Conservation (phyloP, 2,888 invertebrate genomes). For the Hypomecis punctinalis region DNA sequence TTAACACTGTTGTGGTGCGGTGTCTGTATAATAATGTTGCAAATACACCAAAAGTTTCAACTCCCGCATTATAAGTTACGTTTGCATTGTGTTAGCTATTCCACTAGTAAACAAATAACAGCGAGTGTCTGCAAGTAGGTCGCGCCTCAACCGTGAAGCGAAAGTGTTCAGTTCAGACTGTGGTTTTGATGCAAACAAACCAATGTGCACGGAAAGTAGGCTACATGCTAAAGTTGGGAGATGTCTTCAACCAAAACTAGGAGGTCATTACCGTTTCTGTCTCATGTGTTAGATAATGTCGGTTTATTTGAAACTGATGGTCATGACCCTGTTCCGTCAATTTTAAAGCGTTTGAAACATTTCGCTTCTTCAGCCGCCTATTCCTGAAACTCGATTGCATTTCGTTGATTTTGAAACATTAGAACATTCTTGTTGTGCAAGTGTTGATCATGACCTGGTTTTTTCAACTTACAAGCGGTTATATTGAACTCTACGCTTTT, state of each 20-base stretch:
- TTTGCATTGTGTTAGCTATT: not conserved
- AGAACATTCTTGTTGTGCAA: not conserved
- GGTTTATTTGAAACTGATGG: constrained; percentile 5
- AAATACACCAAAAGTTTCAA: not conserved
- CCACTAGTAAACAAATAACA: constrained; percentile 38
- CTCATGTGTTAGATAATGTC: constrained; percentile 10
- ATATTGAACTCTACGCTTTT: not conserved
- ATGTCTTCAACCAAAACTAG: constrained; percentile 40
- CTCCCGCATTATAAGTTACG: not conserved
- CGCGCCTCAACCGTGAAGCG: constrained; percentile 49
- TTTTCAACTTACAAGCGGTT: no score
- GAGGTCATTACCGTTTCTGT: constrained; percentile 15
- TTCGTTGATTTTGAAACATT: no score
- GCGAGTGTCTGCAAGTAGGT: constrained; percentile 44
- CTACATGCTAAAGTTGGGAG: constrained; percentile 9
- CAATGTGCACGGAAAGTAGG: constrained; percentile 26
- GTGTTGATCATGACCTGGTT: constrained; percentile 4
- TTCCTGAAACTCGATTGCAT: no score
- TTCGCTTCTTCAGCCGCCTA: no score
- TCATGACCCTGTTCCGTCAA: not conserved
- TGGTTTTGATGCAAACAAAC: constrained; percentile 34
- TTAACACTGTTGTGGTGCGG: no score
- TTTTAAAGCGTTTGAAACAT: not conserved
- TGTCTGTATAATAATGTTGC: not conserved
- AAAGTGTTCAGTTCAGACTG: constrained; percentile 50